phyloP scores from a whole-genome alignment of 2,888 invertebrate genomes.

The Theretra japonica region DNA sequence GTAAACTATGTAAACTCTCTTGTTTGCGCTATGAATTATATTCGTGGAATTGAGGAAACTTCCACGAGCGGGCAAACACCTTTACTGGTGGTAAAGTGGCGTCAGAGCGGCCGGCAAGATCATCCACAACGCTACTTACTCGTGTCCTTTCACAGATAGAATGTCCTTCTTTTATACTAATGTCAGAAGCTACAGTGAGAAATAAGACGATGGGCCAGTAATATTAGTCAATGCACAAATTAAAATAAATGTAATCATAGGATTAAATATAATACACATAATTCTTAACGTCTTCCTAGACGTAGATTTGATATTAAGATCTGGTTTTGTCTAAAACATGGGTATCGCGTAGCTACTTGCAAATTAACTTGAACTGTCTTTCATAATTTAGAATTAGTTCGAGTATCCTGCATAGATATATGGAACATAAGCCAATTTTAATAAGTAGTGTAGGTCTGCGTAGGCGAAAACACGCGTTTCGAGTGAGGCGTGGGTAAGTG shows the following conservation, averaged over 20 bases:
- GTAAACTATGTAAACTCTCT: slow-evolving; percentile 13
- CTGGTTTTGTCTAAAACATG: not conserved
- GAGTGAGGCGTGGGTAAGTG: not conserved
- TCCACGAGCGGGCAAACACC: slow-evolving; percentile 9
- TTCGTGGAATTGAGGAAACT: slow-evolving; percentile 17
- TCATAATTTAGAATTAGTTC: not conserved
- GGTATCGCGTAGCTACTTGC: not conserved
- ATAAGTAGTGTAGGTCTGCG: not conserved
- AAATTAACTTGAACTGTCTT: not conserved
- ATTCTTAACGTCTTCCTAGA: not conserved
- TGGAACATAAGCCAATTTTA: not conserved
- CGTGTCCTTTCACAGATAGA: not conserved
- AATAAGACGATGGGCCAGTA: not conserved
- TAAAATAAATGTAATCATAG: not conserved
- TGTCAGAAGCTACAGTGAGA: not conserved
- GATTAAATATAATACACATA: not conserved
- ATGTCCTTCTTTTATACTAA: not conserved
- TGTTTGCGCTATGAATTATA: slow-evolving; percentile 25
- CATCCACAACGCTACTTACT: slow-evolving; percentile 15
- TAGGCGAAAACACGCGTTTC: slow-evolving; percentile 3
- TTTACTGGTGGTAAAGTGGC: slow-evolving; percentile 21
- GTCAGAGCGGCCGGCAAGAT: slow-evolving; percentile 14
- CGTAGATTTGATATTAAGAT: not conserved
- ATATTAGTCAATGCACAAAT: slow-evolving; percentile 9
- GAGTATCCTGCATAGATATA: not conserved